Evolutionary conservation across 2,113 vertebrate species (phyloP).

Genomic region (Neolamprologus tretocephalus): DNA sequence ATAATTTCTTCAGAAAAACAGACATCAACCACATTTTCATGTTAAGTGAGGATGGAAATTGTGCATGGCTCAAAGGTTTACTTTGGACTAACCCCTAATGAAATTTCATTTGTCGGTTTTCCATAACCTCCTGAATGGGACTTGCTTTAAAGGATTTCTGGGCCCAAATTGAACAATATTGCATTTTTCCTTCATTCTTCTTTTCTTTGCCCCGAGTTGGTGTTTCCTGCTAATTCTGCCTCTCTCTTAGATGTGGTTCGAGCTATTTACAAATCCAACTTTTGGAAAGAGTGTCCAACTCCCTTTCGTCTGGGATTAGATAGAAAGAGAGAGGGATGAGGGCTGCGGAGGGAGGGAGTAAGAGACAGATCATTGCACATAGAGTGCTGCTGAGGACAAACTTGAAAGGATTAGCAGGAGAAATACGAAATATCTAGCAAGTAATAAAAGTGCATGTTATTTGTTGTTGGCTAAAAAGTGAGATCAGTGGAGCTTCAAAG

Average conservation of each 20-base stretch:
- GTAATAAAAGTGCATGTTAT: constrained; percentile 72
- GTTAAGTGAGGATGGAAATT: neutral
- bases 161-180: constrained; percentile 24
- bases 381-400: constrained; percentile 38
- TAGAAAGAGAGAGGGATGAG: constrained; percentile 29
- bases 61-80: neutral
- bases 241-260: constrained; percentile 54
- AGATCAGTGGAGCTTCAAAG: constrained; percentile 79
- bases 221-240: constrained; percentile 37
- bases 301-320: constrained; percentile 61
- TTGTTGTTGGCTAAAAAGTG: constrained; percentile 79
- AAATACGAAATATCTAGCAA: constrained; percentile 54
- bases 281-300: constrained; percentile 54
- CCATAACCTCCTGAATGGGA: constrained; percentile 1
- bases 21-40: neutral
- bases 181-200: constrained; percentile 7
- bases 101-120: neutral
- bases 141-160: constrained; percentile 31
- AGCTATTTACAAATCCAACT: constrained; percentile 62
- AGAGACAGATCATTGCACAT: constrained; percentile 18
- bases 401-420: constrained; percentile 50
- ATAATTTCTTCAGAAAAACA: neutral
- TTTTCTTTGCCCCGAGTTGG: neutral
- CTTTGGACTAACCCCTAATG: neutral
- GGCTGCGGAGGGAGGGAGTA: constrained; percentile 1